These are phyloP conservation scores for Oryzias melastigma DNA, from an alignment of 2,113 vertebrate genomes.

Conservation along the genomic window DNA sequence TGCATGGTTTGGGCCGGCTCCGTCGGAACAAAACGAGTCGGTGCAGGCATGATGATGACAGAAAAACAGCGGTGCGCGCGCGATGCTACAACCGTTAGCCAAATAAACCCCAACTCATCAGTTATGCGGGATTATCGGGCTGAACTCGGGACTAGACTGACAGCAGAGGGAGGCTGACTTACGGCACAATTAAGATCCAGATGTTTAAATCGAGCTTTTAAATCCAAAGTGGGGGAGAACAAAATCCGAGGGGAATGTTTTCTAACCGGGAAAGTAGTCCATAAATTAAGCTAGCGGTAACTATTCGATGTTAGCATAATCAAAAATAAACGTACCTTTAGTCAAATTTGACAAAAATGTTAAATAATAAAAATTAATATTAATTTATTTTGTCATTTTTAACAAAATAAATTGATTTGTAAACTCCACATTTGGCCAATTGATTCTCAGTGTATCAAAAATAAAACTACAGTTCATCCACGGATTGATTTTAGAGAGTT, in stretches of 20 bases:
- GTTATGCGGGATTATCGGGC: conserved; percentile 37
- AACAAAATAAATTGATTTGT: conserved; percentile 2
- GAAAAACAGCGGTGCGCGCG: conserved; percentile 15
- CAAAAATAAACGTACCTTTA: background rate
- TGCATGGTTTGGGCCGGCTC: conserved; percentile 33
- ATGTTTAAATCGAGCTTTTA: background rate
- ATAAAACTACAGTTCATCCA: conserved; percentile 37
- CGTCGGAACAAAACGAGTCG: conserved; percentile 39
- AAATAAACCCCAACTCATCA: conserved; percentile 17
- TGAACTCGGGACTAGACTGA: conserved; percentile 32
- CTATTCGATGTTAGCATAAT: conserved; percentile 14
- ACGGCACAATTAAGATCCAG: background rate
- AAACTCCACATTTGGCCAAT: conserved; percentile 39
- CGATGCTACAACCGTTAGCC: conserved; percentile 35
- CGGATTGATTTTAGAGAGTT: conserved; percentile 28
- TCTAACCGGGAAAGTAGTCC: background rate
- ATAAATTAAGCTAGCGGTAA: background rate
- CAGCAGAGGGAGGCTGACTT: conserved; percentile 15
- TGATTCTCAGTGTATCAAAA: conserved; percentile 30
- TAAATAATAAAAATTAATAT: background rate
- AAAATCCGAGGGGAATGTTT: background rate
- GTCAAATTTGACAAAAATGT: conserved; percentile 12
- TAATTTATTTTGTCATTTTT: conserved; percentile 6
- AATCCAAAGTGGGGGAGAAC: background rate
- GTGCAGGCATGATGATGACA: conserved; percentile 49